Conservation (phyloP, 2,888 invertebrate genomes). For the Cerastoderma edule region DNA sequence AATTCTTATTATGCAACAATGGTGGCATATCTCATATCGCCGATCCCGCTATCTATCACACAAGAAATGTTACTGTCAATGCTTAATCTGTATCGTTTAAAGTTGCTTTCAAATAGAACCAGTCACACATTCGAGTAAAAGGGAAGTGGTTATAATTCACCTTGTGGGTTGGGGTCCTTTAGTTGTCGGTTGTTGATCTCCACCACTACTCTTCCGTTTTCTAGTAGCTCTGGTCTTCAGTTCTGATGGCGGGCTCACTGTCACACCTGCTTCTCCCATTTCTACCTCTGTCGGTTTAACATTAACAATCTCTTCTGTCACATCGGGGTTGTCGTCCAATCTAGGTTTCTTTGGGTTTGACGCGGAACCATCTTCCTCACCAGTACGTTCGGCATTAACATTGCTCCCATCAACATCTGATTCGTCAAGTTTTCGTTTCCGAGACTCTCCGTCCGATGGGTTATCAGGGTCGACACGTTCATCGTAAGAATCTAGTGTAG, state of each 20-base stretch:
- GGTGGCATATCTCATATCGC: no score
- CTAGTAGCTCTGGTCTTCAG: background rate
- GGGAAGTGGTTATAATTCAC: conserved; percentile 14
- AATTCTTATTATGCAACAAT: no score
- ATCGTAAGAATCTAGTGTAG: no score
- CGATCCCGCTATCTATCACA: no score
- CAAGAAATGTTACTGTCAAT: no score
- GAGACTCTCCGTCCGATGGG: no score
- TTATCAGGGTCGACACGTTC: background rate
- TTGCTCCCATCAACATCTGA: background rate
- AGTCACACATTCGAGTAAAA: no score
- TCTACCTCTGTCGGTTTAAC: background rate
- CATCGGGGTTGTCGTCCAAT: background rate
- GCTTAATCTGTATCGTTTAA: no score
- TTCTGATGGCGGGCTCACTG: background rate
- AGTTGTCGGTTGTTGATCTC: background rate
- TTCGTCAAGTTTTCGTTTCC: background rate
- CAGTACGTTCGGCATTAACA: background rate
- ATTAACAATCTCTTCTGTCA: background rate
- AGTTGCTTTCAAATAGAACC: no score
- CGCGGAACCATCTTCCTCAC: background rate
- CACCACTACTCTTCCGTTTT: conserved; percentile 23
- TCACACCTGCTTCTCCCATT: background rate
- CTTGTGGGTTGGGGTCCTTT: conserved; percentile 2
- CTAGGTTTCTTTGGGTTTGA: conserved; percentile 4